phyloP scores from a whole-genome alignment of 2,888 invertebrate species.

The Gandaritis pyraliata region DNA sequence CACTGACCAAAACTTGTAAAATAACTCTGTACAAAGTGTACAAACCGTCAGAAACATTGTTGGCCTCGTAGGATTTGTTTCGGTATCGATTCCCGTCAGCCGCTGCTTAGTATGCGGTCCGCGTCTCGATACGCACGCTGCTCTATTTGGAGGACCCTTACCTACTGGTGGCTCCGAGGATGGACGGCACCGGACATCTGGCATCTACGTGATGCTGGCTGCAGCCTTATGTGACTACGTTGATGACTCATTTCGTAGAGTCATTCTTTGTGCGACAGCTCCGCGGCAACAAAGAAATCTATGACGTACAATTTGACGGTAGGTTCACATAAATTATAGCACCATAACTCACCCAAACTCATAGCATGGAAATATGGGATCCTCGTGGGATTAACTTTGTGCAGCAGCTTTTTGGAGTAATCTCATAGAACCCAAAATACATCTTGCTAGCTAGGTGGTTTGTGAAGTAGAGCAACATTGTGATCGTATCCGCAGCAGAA shows the following conservation, averaged over 20 bases:
- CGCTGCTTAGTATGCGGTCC: conserved; percentile 57
- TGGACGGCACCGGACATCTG: conserved; percentile 63
- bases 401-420: too few relatives aligned
- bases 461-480: conserved; percentile 59
- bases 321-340: too few relatives aligned
- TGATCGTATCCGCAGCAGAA: conserved; percentile 51
- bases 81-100: conserved; percentile 59
- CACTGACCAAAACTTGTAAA: conserved; percentile 23
- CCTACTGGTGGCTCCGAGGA: conserved; percentile 11
- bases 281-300: conserved; percentile 3
- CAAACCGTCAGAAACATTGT: conserved; percentile 59
- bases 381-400: too few relatives aligned
- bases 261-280: conserved; percentile 14
- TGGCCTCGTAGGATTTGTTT: conserved; percentile 57
- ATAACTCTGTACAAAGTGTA: conserved; percentile 35
- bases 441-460: neutral
- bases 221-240: conserved; percentile 26
- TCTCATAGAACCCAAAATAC: too few relatives aligned
- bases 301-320: neutral
- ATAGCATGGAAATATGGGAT: too few relatives aligned
- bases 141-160: conserved; percentile 66
- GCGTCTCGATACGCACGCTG: conserved; percentile 59
- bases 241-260: conserved; percentile 20
- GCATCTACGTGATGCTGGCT: conserved; percentile 58
- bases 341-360: neutral